phyloP scores from a whole-genome alignment of 2,888 invertebrate genomes.

The Dugesia japonica region DNA sequence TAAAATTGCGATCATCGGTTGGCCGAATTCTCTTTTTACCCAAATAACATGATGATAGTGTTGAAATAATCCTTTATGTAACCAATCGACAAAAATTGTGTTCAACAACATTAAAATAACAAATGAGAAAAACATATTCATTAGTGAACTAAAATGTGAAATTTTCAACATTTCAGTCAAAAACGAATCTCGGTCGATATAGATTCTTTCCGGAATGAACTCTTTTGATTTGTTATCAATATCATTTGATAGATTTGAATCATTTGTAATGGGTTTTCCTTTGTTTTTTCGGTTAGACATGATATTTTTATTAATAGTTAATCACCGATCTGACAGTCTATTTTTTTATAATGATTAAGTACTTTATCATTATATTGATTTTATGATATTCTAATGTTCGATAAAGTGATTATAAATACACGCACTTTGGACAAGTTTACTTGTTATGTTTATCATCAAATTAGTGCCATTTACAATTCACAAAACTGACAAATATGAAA shows the following conservation, averaged over 20 bases:
- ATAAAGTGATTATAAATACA: too few relatives aligned
- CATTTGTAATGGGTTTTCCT: neutral
- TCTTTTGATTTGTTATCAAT: neutral
- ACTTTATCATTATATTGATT: too few relatives aligned
- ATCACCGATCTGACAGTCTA: too few relatives aligned
- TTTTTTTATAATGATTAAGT: too few relatives aligned
- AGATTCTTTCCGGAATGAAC: constrained; percentile 54
- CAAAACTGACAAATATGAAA: too few relatives aligned
- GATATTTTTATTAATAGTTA: too few relatives aligned
- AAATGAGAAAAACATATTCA: constrained; percentile 66
- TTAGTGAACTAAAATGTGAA: constrained; percentile 65
- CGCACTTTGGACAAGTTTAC: too few relatives aligned
- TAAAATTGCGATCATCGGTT: constrained; percentile 53
- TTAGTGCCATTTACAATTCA: too few relatives aligned
- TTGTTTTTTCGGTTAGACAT: neutral
- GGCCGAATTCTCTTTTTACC: constrained; percentile 52
- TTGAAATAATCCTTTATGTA: constrained; percentile 54
- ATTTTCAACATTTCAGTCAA: constrained; percentile 63
- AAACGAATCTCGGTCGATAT: constrained; percentile 61
- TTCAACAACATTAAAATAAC: constrained; percentile 60
- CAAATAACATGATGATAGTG: constrained; percentile 49
- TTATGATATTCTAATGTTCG: too few relatives aligned
- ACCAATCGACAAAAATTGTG: constrained; percentile 59
- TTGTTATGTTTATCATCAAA: too few relatives aligned
- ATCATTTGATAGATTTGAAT: neutral